These are phyloP conservation scores for Myodes glareolus DNA, from an alignment of 2,113 vertebrate genomes.

Conservation along the genomic window DNA sequence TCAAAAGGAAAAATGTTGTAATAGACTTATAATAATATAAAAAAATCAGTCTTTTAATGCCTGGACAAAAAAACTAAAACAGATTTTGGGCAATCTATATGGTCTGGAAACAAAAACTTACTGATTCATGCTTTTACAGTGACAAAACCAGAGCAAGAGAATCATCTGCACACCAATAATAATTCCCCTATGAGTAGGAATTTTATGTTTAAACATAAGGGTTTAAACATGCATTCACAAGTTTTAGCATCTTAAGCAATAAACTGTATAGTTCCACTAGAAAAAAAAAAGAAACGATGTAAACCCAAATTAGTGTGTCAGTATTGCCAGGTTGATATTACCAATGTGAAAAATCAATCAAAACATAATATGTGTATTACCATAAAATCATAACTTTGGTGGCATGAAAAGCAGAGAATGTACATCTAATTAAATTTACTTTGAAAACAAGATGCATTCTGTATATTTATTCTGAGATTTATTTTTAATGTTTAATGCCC, in stretches of 20 bases:
- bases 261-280: not conserved
- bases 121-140: not conserved
- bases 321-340: not conserved
- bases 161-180: not conserved
- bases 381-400: not conserved
- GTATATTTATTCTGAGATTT: not conserved
- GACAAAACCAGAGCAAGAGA: not conserved
- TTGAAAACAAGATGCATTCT: not conserved
- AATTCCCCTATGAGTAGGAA: not conserved
- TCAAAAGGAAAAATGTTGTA: not conserved
- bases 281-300: too few species aligned
- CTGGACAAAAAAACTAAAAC: not conserved
- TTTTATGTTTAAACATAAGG: too few species aligned
- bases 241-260: not conserved
- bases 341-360: not conserved
- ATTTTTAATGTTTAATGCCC: not conserved
- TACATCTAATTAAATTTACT: not conserved
- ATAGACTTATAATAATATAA: not conserved
- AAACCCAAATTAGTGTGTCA: not conserved
- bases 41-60: not conserved
- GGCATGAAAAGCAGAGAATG: not conserved
- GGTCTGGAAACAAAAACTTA: not conserved
- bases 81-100: not conserved
- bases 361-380: not conserved
- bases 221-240: not conserved